Evolutionary conservation across 2,113 vertebrate species (phyloP), one percentile per base, ranked within the genome.

Genomic region (Penelope pileata): DNA sequence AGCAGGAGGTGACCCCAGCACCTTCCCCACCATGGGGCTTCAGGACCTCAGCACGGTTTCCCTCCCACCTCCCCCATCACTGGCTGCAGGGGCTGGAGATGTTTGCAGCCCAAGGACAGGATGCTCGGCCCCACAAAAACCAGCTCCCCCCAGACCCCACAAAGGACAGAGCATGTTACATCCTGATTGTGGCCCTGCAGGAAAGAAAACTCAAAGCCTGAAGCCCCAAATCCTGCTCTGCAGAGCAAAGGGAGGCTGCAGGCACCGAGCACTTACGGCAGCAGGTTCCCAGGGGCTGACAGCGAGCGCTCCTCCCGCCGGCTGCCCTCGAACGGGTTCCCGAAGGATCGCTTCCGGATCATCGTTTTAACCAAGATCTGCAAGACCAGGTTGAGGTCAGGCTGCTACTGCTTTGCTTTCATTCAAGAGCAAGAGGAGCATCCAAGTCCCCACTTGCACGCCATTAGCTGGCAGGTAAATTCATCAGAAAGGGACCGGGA

Each of bases 291-390:
- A 0, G 98, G 97, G 3, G 98, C 96, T 22, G 98, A 98, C 95
- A 98, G 59, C 0, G 97, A 97, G 53, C 99, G 94, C 47, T 99
- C 99, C 59, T 99, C 99, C 88, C 98, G 98, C 82, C 98, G 98
- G 90, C 98, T 98, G 95, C 98, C 98, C 58, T 99, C 99, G 0
- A 99, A 99, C 0, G 99, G 99, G 96, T 99, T 99, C 88, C 99
- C 99, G 5, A 99, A 99, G 54, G 99, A 99, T 53, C 99, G 98
- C 82, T 99, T 99, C 64, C 99, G 98, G 91, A 99, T 98, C 99
- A 99, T 99, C 1, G 99, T 99, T 97, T 99, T 98, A 66, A 99
- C 99, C 97, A 99, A 91, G 93, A 99, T 99, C 99, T 99, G 96
- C 34, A 85, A 93, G 63, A 69, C 24, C 89, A 92, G 26, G 86